A percentile compares a stretch with the other conserved stretches of the same genome.
Evolutionary conservation across 2,113 vertebrate genomes (phyloP).

Genomic region (Lamprotornis superbus): DNA sequence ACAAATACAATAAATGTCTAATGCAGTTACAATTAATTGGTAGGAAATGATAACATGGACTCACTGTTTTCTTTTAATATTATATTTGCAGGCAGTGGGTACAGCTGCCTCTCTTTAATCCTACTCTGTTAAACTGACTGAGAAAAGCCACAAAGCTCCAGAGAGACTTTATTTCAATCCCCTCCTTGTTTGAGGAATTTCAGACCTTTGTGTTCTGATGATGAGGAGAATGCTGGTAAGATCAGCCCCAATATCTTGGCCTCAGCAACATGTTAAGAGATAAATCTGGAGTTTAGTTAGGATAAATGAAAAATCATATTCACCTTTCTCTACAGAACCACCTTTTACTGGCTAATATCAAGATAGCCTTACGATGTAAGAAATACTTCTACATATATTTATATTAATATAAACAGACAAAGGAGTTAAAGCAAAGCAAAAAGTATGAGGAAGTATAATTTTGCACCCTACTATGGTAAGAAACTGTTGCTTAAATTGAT

Average conservation of each 20-base stretch:
- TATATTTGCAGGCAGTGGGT: not conserved
- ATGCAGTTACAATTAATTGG: not conserved
- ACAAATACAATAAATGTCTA: not conserved
- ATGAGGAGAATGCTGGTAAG: not conserved
- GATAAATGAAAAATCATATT: not conserved
- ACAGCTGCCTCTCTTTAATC: not conserved
- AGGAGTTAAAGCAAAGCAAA: not conserved
- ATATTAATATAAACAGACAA: not conserved
- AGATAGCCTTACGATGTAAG: not conserved
- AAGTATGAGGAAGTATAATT: not conserved
- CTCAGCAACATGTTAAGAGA: not conserved
- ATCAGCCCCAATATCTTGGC: not conserved
- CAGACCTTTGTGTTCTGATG: not conserved
- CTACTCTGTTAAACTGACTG: not conserved
- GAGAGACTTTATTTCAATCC: not conserved
- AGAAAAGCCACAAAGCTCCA: not conserved
- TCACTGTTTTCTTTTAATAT: not conserved
- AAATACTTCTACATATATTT: not conserved
- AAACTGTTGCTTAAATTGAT: not conserved
- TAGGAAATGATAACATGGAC: not conserved
- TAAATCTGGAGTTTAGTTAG: not conserved
- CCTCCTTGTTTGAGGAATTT: not conserved
- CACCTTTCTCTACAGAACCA: not conserved
- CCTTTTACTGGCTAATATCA: not conserved
- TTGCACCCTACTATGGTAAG: not conserved